Base-by-base conservation (phyloP, 2,888 invertebrate genomes). In the Trachelus stipa region DNA sequence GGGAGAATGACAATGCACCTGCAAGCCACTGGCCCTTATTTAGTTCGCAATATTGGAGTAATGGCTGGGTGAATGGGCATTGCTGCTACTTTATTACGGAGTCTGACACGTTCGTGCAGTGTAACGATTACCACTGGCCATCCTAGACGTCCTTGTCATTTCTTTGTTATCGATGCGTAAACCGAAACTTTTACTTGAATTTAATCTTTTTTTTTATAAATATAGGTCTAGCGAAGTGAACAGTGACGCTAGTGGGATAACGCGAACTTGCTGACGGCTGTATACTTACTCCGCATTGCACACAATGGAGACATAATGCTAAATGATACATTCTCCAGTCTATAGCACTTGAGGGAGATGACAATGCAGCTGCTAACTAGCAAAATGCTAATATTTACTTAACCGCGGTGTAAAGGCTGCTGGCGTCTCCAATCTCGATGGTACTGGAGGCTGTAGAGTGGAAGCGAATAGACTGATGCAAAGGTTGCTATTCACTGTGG, bases 381-480 rank as follows among this genome's bases (percentile, higher is more conserved):
- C 85, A 81, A 84, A 88, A 87, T 85, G 85, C 83, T 83, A 88
- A 88, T 88, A 88, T 88, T 88, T 87, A 84, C 86, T 86, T 86
- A 84, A 82, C 83, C 84, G 81, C 80, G 81, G 34, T 34, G 31
- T 23, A 34, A 12, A 71, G 71, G 31, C 30, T 56, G 56, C 71
- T 56, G 23, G 9, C 23, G 23, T 56, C 56, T 56, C 56, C 56
- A 9, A 56, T 56, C 56, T 56, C 56, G 56, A 56, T 56, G 56
- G 56, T 9, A 56, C 56, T 56, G 56, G 56, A 56, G 56, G 56
- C 56, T 23, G 23, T 23, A 23, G 56, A 56, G 56, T 56, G 23
- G 56, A 56, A 56, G 56, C 23, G 6, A 23, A 56, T 23, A 23
- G 56, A 56, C 6, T 15, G 23, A 56, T 23, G 56, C 23, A 23